Percentiles rank a stretch among this genome's conserved stretches.
phyloP scores from a whole-genome alignment of 2,113 vertebrate species.

The Talpa occidentalis region DNA sequence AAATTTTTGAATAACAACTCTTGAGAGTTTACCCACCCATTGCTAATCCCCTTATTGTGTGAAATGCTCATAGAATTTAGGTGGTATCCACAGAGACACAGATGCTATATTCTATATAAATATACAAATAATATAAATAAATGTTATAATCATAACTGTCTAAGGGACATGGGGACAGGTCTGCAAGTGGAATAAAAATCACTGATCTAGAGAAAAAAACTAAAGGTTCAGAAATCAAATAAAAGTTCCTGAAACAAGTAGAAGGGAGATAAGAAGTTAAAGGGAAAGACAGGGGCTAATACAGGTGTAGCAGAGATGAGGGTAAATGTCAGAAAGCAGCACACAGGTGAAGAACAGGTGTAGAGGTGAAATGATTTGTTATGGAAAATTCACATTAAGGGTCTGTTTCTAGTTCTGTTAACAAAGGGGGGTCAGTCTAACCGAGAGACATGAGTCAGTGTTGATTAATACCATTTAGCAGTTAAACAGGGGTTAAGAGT shows the following conservation, averaged over 20 bases:
- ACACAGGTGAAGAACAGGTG: not conserved
- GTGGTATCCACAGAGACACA: not conserved
- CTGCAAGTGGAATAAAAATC: not conserved
- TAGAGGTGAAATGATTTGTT: not conserved
- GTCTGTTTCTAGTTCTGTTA: not conserved
- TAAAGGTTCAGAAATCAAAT: not conserved
- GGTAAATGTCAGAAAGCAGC: too few relatives aligned
- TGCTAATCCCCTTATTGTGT: not conserved
- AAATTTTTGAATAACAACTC: not conserved
- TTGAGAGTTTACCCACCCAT: not conserved
- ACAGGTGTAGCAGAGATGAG: not conserved
- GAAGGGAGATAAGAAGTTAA: not conserved
- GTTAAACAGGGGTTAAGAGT: not conserved
- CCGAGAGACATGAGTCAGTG: not conserved
- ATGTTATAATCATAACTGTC: not conserved
- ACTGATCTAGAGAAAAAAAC: not conserved
- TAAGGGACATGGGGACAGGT: not conserved
- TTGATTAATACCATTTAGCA: not conserved
- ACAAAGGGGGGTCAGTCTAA: not conserved
- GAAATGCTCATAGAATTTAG: not conserved
- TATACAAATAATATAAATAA: not conserved
- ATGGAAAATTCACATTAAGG: conserved; percentile 61
- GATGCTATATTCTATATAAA: not conserved
- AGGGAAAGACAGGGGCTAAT: not conserved
- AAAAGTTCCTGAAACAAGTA: not conserved